Evolutionary conservation across 2,888 invertebrate species (phyloP).

Genomic region (Rhyacophila evoluta): DNA sequence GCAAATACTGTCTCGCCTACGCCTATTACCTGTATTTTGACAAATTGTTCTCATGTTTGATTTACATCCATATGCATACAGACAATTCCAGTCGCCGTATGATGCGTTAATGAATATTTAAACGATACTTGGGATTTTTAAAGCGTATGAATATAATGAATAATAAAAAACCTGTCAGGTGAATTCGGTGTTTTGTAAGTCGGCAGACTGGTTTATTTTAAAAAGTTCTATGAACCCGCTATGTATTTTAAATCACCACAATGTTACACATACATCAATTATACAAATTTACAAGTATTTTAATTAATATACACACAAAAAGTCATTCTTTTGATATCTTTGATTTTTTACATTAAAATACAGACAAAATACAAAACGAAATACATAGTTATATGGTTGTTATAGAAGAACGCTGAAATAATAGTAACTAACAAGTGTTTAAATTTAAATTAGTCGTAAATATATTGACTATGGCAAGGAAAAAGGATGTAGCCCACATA

Average conservation of each 20-base stretch:
- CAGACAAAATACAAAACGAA: too few species aligned
- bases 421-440: too few species aligned
- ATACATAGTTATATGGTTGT: too few species aligned
- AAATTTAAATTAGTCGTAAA: too few species aligned
- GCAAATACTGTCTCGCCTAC: slow-evolving; percentile 20
- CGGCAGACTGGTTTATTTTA: not conserved
- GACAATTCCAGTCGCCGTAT: not conserved
- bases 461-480: too few species aligned
- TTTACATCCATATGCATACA: slow-evolving; percentile 35
- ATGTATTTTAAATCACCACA: too few species aligned
- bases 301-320: too few species aligned
- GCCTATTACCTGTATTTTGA: slow-evolving; percentile 34
- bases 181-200: not conserved
- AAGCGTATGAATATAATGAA: slow-evolving; percentile 13
- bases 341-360: too few species aligned
- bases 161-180: slow-evolving; percentile 20
- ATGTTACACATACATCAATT: not conserved
- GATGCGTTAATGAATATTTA: slow-evolving; percentile 35
- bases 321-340: too few species aligned
- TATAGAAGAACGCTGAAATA: too few species aligned
- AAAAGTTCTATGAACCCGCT: not conserved
- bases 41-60: slow-evolving; percentile 35
- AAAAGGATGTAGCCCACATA: too few species aligned
- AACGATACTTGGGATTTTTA: slow-evolving; percentile 22
- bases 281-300: too few species aligned